phyloP scores from a whole-genome alignment of 2,888 invertebrate species.

The Ernsta delagoae region DNA sequence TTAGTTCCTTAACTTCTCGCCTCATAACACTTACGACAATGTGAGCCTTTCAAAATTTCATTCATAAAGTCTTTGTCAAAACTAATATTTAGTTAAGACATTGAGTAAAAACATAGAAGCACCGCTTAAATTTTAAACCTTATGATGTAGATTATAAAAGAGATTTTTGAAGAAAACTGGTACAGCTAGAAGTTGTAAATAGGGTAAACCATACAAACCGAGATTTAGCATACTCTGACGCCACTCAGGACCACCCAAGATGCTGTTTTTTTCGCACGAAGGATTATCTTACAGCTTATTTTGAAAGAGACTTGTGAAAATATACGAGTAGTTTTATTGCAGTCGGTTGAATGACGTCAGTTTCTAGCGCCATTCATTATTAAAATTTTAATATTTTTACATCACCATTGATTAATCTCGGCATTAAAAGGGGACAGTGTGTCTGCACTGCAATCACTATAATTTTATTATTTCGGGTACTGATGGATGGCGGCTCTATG shows the following conservation, averaged over 20 bases:
- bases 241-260: slow-evolving; percentile 81
- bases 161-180: slow-evolving; percentile 42
- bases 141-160: not conserved
- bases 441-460: too few species aligned
- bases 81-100: slow-evolving; percentile 72
- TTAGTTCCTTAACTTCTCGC: slow-evolving; percentile 7
- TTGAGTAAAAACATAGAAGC: slow-evolving; percentile 49
- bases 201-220: slow-evolving; percentile 61
- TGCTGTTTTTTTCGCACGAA: slow-evolving; percentile 63
- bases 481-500: too few species aligned
- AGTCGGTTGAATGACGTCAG: slow-evolving; percentile 19
- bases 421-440: too few species aligned
- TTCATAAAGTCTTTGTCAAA: slow-evolving; percentile 71
- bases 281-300: slow-evolving; percentile 67
- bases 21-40: slow-evolving; percentile 47
- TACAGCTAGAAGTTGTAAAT: slow-evolving; percentile 16
- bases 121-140: not conserved
- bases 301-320: slow-evolving; percentile 62
- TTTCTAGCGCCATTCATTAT: slow-evolving; percentile 18
- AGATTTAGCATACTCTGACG: slow-evolving; percentile 73
- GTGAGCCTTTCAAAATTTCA: slow-evolving; percentile 71
- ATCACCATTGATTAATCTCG: too few species aligned
- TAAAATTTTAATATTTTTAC: not conserved
- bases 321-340: slow-evolving; percentile 47
- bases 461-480: too few species aligned